Percentiles rank a stretch among this genome's conserved stretches.
phyloP scores from a whole-genome alignment of 2,113 vertebrate genomes.

The Heterotis niloticus region DNA sequence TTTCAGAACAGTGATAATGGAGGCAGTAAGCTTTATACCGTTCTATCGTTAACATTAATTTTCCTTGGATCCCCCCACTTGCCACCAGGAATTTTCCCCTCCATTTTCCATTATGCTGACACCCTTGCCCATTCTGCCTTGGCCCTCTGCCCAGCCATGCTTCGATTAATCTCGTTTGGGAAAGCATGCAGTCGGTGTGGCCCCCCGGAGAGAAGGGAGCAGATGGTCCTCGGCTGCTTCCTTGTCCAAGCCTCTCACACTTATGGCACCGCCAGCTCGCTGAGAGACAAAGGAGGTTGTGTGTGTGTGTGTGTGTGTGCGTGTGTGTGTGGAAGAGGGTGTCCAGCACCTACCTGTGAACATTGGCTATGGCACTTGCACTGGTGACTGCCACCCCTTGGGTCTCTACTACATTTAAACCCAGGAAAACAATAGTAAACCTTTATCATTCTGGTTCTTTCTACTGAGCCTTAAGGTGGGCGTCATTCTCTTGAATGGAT shows the following conservation, averaged over 20 bases:
- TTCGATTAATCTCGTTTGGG: conserved; percentile 32
- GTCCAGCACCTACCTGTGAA: background rate
- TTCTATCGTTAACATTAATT: background rate
- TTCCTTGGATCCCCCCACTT: background rate
- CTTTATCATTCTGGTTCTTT: background rate
- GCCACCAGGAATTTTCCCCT: background rate
- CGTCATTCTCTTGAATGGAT: background rate
- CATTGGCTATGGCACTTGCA: background rate
- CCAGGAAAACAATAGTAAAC: background rate
- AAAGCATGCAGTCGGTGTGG: conserved; percentile 22
- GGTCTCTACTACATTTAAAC: background rate
- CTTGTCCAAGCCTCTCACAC: background rate
- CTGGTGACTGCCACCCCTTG: background rate
- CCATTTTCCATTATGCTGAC: background rate
- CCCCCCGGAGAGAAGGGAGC: conserved; percentile 30
- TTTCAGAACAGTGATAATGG: too few species aligned
- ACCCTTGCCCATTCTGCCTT: background rate
- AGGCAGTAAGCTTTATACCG: too few species aligned
- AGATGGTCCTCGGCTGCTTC: conserved; percentile 35
- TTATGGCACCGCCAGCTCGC: background rate
- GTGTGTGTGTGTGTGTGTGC: background rate
- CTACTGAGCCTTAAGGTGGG: background rate
- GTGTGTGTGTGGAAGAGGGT: background rate
- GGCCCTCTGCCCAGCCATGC: conserved; percentile 12
- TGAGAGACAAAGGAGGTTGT: conserved; percentile 10